Evolutionary conservation across 2,888 invertebrate species (phyloP), one percentile per base, ranked within the genome.

Genomic region (Gryllus longicercus): DNA sequence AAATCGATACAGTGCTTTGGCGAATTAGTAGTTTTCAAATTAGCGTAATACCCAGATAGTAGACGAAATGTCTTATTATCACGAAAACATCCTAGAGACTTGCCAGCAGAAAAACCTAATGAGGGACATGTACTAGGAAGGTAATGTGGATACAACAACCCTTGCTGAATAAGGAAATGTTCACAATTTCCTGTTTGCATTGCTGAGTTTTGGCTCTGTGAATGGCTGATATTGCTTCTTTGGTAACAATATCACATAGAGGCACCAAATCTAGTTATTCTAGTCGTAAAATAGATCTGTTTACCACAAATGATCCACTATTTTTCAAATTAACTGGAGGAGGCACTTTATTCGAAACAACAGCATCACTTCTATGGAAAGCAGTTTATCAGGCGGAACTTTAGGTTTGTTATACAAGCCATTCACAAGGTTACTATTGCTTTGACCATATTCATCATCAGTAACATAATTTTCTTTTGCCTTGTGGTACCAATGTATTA

Each of bases 191-290:
- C 87, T 95, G 92, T 86, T 96, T 96, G 88, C 98, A 98, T 84
- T 89, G 88, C 88, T 93, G 93, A 82, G 94, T 94, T 88, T 94
- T 95, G 77, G 97, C 96, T 85, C 97, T 91, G 85, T 94, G 93
- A 83, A 97, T 91, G 74, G 97, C 97, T 82, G 96, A 97, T 85
- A 96, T 91, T 80, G 97, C 95, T 89, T 97, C 97, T 87, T 93
- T 93, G 80, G 91, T 91, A 81, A 87, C 90, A 81, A 96, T 92
- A 84, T 94, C 92, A 90, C 97, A 97, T 82, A 88, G 86, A 51
- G 96, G 94, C 82, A 89, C 90, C 87, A 96, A 95, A 86, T 93
- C 93, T 84, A 96, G 86, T 85, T 93, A 92, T 86, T 93, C 91
- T 81, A 92, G 84, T 86, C 92, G 88, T 85, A 93, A 86, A 85